phyloP scores from a whole-genome alignment of 2,797 vertebrate genomes.

The Notamacropus eugenii region DNA sequence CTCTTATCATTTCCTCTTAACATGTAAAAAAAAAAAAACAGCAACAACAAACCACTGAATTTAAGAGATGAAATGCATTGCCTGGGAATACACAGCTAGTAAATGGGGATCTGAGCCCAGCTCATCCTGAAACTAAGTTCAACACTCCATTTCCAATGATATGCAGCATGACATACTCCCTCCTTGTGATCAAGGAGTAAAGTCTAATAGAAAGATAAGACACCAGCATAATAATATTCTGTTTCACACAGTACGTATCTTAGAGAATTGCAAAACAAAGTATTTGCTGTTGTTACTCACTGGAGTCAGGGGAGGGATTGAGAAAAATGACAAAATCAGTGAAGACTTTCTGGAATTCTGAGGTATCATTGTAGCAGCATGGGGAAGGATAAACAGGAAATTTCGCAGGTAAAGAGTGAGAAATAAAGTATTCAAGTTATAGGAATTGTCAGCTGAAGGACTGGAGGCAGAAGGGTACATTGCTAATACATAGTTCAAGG shows the following conservation, averaged over 20 bases:
- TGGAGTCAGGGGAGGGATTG: background rate
- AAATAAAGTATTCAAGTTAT: background rate
- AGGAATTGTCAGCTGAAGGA: background rate
- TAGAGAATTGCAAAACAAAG: background rate
- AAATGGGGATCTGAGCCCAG: background rate
- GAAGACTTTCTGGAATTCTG: background rate
- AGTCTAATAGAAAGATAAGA: background rate
- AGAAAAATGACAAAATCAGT: background rate
- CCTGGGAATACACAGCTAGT: background rate
- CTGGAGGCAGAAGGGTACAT: background rate
- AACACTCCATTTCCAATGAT: background rate
- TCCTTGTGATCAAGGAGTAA: background rate
- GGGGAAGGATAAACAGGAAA: background rate
- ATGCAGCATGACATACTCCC: background rate
- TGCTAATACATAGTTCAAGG: background rate
- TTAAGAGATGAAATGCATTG: background rate
- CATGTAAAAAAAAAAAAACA: background rate
- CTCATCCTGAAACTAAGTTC: background rate
- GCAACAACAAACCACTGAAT: background rate
- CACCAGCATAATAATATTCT: background rate
- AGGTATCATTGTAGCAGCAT: background rate
- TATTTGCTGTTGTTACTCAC: background rate
- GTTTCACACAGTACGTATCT: background rate
- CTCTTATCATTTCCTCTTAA: background rate
- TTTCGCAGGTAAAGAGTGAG: background rate